Conservation (phyloP, 2,888 invertebrate genomes). For the Xylota segnis region DNA sequence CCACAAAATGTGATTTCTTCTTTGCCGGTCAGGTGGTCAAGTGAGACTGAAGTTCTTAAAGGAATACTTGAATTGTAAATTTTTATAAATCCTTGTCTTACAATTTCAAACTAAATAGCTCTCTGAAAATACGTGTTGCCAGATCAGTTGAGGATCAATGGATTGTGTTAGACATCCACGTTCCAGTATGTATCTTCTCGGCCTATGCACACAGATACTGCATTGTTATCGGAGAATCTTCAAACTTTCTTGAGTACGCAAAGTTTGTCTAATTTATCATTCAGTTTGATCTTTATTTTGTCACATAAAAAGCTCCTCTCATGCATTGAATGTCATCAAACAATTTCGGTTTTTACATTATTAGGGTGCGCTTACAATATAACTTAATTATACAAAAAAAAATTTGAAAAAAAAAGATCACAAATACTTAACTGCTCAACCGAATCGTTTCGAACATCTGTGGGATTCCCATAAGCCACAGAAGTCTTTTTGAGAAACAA, state of each 20-base stretch:
- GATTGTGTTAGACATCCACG: too few species aligned
- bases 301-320: slow-evolving; percentile 19
- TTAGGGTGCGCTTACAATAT: slow-evolving; percentile 18
- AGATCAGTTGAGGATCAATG: too few species aligned
- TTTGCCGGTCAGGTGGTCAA: too few species aligned
- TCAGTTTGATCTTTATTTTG: background rate
- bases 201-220: too few species aligned
- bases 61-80: too few species aligned
- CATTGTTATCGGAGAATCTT: too few species aligned
- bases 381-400: slow-evolving; percentile 50
- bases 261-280: background rate
- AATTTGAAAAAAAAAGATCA: slow-evolving; percentile 27
- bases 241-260: background rate
- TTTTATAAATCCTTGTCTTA: too few species aligned
- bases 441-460: slow-evolving; percentile 72
- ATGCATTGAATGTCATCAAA: slow-evolving; percentile 16
- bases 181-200: too few species aligned
- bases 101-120: too few species aligned
- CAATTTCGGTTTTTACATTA: slow-evolving; percentile 34
- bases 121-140: too few species aligned
- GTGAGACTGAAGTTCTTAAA: too few species aligned
- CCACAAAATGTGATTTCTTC: too few species aligned
- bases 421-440: slow-evolving; percentile 56
- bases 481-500: slow-evolving; percentile 32
- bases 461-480: slow-evolving; percentile 49